Percentiles rank a stretch among this genome's conserved stretches.
These are phyloP conservation scores for Elephas maximus DNA, from an alignment of 2,113 vertebrate species.

Conservation along the genomic window DNA sequence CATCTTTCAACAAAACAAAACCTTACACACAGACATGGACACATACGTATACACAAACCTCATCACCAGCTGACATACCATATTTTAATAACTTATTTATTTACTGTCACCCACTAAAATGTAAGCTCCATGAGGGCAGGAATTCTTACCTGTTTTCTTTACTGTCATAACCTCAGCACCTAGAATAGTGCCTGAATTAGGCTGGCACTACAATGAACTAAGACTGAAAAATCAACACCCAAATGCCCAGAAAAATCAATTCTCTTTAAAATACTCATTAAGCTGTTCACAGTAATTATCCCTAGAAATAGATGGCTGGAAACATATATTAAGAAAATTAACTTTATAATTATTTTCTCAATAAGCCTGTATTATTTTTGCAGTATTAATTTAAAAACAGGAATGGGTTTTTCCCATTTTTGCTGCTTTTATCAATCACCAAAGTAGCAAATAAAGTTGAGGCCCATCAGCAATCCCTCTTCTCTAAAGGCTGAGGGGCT, in stretches of 20 bases:
- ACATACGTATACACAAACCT: background rate
- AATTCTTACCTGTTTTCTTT: background rate
- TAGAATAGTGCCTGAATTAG: background rate
- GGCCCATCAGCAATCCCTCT: background rate
- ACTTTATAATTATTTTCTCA: constrained; percentile 22
- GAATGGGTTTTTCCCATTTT: background rate
- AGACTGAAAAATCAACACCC: background rate
- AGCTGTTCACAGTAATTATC: background rate
- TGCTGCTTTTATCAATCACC: background rate
- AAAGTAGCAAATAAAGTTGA: background rate
- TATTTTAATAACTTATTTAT: background rate
- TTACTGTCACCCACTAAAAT: background rate
- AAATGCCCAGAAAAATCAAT: background rate
- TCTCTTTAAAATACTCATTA: background rate
- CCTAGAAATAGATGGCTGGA: background rate
- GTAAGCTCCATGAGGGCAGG: background rate
- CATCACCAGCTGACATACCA: background rate
- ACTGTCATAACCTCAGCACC: background rate
- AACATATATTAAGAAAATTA: background rate
- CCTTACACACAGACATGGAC: background rate
- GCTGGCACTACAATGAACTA: background rate
- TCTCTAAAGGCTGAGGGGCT: background rate
- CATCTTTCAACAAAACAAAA: background rate
- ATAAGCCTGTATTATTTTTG: background rate
- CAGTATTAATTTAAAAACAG: background rate